A percentile compares a stretch with the other conserved stretches of the same genome.
phyloP scores from a whole-genome alignment of 1,140 invertebrate species.

The Tetramorium alpestre region DNA sequence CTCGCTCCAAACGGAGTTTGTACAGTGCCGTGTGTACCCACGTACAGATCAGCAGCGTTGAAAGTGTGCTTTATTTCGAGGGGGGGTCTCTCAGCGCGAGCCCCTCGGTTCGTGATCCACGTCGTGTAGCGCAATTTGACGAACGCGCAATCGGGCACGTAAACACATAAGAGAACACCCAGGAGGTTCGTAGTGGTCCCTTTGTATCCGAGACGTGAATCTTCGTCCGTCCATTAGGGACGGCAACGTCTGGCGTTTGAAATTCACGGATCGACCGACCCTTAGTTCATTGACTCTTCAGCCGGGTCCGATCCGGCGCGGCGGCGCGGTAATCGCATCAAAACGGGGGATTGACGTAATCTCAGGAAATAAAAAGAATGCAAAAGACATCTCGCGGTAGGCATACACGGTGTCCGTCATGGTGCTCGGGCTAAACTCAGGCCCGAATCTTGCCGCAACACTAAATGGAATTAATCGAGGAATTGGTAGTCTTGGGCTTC shows the following conservation, averaged over 20 bases:
- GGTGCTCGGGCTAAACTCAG: slow-evolving; percentile 18
- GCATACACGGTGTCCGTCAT: slow-evolving; percentile 38
- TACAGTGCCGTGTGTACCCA: slow-evolving; percentile 15
- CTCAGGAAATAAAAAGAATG: slow-evolving; percentile 71
- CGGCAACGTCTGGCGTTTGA: slow-evolving; percentile 15
- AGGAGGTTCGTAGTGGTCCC: slow-evolving; percentile 12
- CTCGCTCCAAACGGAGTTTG: not conserved
- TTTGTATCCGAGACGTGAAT: slow-evolving; percentile 47
- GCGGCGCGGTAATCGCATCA: slow-evolving; percentile 23
- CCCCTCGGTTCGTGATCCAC: not conserved
- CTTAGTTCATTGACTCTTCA: not conserved
- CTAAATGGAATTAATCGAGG: slow-evolving; percentile 81
- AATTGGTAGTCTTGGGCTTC: slow-evolving; percentile 75
- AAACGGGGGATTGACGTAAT: slow-evolving; percentile 76
- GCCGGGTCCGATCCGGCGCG: not conserved
- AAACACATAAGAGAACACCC: not conserved
- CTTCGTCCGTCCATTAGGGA: slow-evolving; percentile 43
- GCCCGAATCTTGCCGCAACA: slow-evolving; percentile 55
- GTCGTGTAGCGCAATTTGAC: not conserved
- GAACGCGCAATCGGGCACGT: not conserved
- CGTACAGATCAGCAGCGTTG: not conserved
- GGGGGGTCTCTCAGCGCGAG: not conserved
- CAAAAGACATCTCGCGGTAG: slow-evolving; percentile 41
- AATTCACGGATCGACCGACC: slow-evolving; percentile 11
- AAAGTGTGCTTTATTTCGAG: not conserved